Conservation (phyloP, 1,140 invertebrate species). For the Hylaeus anthracinus region DNA sequence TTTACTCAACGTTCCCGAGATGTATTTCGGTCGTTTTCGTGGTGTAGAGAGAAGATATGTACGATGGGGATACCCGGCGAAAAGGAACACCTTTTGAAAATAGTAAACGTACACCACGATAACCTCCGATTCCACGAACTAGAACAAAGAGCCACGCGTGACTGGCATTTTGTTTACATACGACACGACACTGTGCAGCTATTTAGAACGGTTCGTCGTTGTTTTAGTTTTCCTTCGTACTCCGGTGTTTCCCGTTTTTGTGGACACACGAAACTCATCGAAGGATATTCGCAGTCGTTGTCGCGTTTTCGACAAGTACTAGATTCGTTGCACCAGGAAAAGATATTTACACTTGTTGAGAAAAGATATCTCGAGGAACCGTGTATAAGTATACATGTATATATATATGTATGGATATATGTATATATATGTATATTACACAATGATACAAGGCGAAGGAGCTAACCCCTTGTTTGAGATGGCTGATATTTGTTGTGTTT, state of each 20-base stretch:
- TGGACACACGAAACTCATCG: neutral
- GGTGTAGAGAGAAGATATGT: too few relatives aligned
- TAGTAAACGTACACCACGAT: too few relatives aligned
- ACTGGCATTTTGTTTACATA: neutral
- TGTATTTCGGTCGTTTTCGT: neutral
- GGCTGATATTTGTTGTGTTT: constrained; percentile 79
- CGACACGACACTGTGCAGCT: too few relatives aligned
- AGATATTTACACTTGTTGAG: neutral
- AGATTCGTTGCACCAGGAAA: constrained; percentile 56
- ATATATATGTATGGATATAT: too few relatives aligned
- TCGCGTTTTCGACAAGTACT: constrained; percentile 57
- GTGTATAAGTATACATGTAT: constrained; percentile 16
- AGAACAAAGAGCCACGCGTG: neutral
- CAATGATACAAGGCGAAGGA: constrained; percentile 61
- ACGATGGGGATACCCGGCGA: neutral
- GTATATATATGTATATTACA: constrained; percentile 13
- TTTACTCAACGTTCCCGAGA: too few relatives aligned
- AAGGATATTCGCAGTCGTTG: constrained; percentile 45
- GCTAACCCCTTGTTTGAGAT: constrained; percentile 75
- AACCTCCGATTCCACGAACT: neutral
- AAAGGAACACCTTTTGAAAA: neutral
- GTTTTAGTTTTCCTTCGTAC: too few relatives aligned
- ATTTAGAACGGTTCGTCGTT: too few relatives aligned
- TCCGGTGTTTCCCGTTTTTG: too few relatives aligned
- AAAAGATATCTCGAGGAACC: constrained; percentile 5